A percentile compares a stretch with the other conserved stretches of the same genome.
Evolutionary conservation across 2,113 vertebrate species (phyloP).

Genomic region (Lathamus discolor): DNA sequence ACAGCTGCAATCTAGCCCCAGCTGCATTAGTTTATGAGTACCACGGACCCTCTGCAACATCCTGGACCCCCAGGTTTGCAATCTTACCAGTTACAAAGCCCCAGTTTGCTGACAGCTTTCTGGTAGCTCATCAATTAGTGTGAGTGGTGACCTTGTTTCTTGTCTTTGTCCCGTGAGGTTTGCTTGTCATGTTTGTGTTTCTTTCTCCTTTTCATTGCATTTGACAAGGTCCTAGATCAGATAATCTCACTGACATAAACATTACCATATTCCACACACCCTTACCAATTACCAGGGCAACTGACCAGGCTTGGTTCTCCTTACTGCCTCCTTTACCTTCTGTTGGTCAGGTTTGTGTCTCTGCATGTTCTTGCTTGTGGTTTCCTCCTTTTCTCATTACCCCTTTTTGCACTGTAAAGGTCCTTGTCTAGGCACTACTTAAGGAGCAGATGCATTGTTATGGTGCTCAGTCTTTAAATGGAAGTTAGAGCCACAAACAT

Average conservation of each 20-base stretch:
- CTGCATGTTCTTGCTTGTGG: neutral
- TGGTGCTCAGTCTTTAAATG: neutral
- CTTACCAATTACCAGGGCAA: neutral
- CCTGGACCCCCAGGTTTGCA: neutral
- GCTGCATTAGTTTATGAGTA: neutral
- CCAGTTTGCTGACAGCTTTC: neutral
- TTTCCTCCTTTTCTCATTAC: neutral
- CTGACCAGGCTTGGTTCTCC: neutral
- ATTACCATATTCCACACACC: neutral
- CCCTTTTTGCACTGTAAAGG: neutral
- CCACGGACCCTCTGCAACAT: accelerated
- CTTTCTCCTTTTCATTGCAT: neutral
- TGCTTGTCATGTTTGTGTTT: neutral
- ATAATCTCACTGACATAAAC: neutral
- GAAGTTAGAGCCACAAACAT: neutral
- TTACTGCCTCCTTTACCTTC: neutral
- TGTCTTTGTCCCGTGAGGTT: neutral
- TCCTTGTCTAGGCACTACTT: neutral
- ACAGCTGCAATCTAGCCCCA: neutral
- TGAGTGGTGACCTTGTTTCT: neutral
- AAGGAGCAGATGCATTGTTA: neutral
- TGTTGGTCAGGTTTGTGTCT: neutral
- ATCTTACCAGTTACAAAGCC: neutral
- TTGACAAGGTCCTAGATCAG: neutral
- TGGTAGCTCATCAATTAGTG: neutral